Evolutionary conservation across 2,113 vertebrate genomes (phyloP), one percentile per base, ranked within the genome.

Genomic region (Thryonomys swinderianus): DNA sequence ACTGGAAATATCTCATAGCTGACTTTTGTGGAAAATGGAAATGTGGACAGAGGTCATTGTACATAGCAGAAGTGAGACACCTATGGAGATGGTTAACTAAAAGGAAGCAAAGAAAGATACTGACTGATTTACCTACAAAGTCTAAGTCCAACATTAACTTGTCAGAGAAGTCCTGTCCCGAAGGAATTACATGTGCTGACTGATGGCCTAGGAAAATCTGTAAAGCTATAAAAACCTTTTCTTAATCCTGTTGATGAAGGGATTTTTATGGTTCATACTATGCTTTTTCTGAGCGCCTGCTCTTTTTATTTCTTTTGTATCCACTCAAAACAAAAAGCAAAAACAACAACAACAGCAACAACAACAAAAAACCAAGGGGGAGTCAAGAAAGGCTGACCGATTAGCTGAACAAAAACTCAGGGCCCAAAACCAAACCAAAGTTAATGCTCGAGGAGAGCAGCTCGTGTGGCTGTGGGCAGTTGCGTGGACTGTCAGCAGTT

Each of bases 11-110:
- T 76, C 66, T 92, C 48, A 45, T 3, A 62, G 30, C 40, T 21
- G 16, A 23, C 14, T 66, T 85, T 51, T 69, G 20, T 81, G 69
- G 59, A 57, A 89, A 74, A 66, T 78, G 67, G n/a, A 79, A 67
- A 93, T 61, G 53, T 90, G 37, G 48, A 40, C 61, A 86, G 67
- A 93, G 92, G 11, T 93, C 42, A 95, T 25, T 27, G 20, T 45
- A 42, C 4, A n/a, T 67, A 62, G 14, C 48, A 76, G 51, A 88
- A 94, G 34, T 71, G 66, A 96, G 76, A 87, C 18, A 62, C 85
- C 25, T 91, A n/a, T 87, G 16, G 1, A 30, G 11, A 78, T 57
- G 27, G 5, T 84, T 78, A 62, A 87, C 20, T 48, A 48, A 94
- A 88, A 91, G 32, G 25, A 88, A 85, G 4, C 64, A 67, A 23